These are phyloP conservation scores for Drosophila paulistorum DNA, from an alignment of 1,140 invertebrate genomes.

Conservation along the genomic window DNA sequence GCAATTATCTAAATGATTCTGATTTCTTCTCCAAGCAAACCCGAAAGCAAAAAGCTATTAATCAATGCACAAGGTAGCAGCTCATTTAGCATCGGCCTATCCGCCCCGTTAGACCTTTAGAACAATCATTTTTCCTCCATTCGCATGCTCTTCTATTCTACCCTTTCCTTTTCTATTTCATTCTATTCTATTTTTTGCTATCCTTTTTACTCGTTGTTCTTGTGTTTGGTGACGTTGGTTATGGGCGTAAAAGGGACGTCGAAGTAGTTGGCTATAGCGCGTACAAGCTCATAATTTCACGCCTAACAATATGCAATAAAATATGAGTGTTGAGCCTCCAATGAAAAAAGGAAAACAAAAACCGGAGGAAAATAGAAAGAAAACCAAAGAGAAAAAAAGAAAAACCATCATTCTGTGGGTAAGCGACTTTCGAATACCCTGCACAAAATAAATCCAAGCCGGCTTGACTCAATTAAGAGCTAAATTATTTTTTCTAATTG, in stretches of 20 bases:
- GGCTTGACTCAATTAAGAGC: too few relatives aligned
- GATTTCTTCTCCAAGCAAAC: neutral
- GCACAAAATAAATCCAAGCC: too few relatives aligned
- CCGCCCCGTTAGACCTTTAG: neutral
- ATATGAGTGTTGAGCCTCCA: conserved; percentile 43
- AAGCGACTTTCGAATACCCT: too few relatives aligned
- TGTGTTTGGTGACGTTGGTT: conserved; percentile 14
- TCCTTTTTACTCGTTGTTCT: neutral
- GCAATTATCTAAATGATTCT: conserved; percentile 10
- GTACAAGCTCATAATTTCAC: conserved; percentile 53
- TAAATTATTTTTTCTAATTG: too few relatives aligned
- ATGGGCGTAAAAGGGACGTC: neutral
- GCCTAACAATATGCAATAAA: conserved; percentile 70
- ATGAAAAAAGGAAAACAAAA: conserved; percentile 17
- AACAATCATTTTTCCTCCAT: neutral
- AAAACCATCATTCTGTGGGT: too few relatives aligned
- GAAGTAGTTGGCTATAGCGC: neutral
- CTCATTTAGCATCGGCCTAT: neutral
- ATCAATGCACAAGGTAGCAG: conserved; percentile 8
- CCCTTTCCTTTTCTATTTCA: neutral
- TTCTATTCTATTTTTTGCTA: neutral
- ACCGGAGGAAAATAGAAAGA: conserved; percentile 10
- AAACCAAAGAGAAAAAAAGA: neutral
- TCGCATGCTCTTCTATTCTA: neutral
- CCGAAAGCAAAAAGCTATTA: conserved; percentile 1